These are phyloP conservation scores for Drosophila pseudotakahashii DNA, from an alignment of 2,888 invertebrate genomes.

Conservation along the genomic window DNA sequence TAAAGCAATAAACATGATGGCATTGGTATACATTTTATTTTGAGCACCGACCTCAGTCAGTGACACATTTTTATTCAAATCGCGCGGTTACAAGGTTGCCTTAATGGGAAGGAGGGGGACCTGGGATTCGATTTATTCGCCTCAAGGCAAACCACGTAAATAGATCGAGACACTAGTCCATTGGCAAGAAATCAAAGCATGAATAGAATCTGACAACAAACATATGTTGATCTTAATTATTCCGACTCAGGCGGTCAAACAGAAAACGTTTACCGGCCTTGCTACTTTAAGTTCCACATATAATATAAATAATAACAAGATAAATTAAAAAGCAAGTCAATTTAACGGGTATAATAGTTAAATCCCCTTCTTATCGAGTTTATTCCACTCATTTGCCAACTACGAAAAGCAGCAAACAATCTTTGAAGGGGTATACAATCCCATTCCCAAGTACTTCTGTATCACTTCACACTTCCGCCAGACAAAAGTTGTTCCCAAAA, in stretches of 20 bases:
- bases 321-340: not conserved
- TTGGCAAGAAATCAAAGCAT: slow-evolving; percentile 7
- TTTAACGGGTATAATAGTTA: not conserved
- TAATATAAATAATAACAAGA: no score
- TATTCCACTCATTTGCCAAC: not conserved
- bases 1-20: slow-evolving; percentile 28
- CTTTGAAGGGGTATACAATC: slow-evolving; percentile 10
- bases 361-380: not conserved
- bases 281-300: not conserved
- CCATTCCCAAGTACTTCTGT: slow-evolving; percentile 10
- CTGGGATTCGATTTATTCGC: slow-evolving; percentile 12
- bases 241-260: not conserved
- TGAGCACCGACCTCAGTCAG: slow-evolving; percentile 37
- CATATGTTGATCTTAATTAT: not conserved
- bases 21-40: slow-evolving; percentile 55
- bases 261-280: slow-evolving; percentile 1
- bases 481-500: slow-evolving; percentile 8
- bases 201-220: not conserved
- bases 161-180: slow-evolving; percentile 39
- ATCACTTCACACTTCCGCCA: slow-evolving; percentile 37
- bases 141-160: slow-evolving; percentile 63
- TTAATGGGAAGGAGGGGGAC: slow-evolving; percentile 6
- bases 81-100: slow-evolving; percentile 54
- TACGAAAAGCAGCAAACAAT: slow-evolving; percentile 9
- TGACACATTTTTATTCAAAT: slow-evolving; percentile 65